Base-by-base conservation (phyloP, 2,113 vertebrate genomes). In the Prionailurus bengalensis region DNA sequence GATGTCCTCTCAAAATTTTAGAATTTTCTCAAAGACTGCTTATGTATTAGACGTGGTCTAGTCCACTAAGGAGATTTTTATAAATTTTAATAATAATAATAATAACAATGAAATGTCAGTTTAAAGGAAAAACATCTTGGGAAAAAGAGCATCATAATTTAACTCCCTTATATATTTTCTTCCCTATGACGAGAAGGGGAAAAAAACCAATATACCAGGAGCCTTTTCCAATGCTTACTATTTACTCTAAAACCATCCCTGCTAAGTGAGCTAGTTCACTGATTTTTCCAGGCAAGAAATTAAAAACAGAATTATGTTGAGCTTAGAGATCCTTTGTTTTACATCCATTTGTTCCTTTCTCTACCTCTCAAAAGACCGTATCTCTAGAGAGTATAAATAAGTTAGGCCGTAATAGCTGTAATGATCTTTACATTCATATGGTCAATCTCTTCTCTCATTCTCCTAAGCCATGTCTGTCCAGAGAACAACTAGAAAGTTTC, bases 261-360 rank as follows among this genome's bases (percentile, higher is more conserved):
- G 31, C 76, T 85, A 91, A 93, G 61, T 80, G 91, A 74, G 96
- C 21, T 91, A 79, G 39, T 92, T 93, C 23, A 88, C 0, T 95
- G 78, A 65, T n/a, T 94, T 3, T 94, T 95, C n/a, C 9, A 95
- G 71, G 53, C 39, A 95, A 89, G 65, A 89, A 93, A 80, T 87
- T 55, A 89, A 92, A 95, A 73, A 74, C 2, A 93, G 14, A 90
- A 83, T 68, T 66, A 65, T 33, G 3, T 66, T 90, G 48, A 95
- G 65, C 25, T 94, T 39, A 66, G 21, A 85, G 25, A 73, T 27
- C 13, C 48, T 94, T 73, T 79, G 88, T 61, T 83, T 87, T 63
- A 86, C 68, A 80, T 73, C 55, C 3, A 78, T 51, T 87, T 90
- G 70, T 21, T 42, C 48, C 86, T 10, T 13, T 78, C 2, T 36